A percentile compares a stretch with the other conserved stretches of the same genome.
Evolutionary conservation across 1,140 invertebrate genomes (phyloP).

Genomic region (Ips typographus): DNA sequence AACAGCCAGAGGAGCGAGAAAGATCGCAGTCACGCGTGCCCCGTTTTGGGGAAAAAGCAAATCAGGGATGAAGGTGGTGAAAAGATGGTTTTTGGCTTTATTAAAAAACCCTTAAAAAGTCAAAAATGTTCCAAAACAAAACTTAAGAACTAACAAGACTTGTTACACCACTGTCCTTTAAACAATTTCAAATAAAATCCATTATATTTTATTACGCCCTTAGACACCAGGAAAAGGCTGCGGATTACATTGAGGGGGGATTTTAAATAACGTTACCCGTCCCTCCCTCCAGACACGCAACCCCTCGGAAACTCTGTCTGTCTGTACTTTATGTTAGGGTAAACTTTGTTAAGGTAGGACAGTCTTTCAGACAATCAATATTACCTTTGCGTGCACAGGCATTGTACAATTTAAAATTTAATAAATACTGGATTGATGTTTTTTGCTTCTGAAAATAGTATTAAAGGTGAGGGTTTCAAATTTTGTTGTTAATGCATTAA

Average conservation of each 20-base stretch:
- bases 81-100: too few relatives aligned
- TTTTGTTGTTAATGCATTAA: too few relatives aligned
- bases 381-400: too few relatives aligned
- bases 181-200: not conserved
- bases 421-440: too few relatives aligned
- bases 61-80: not conserved
- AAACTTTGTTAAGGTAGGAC: not conserved
- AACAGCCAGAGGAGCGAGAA: constrained; percentile 1
- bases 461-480: too few relatives aligned
- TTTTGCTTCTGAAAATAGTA: too few relatives aligned
- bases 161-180: not conserved
- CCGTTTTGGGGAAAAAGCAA: not conserved
- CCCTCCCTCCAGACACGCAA: constrained; percentile 18
- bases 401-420: too few relatives aligned
- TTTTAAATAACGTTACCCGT: constrained; percentile 1
- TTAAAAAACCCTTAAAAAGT: too few relatives aligned
- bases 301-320: constrained; percentile 6
- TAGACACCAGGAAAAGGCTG: not conserved
- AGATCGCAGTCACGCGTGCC: not conserved
- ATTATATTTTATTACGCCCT: constrained; percentile 11
- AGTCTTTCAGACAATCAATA: not conserved
- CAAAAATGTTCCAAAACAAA: too few relatives aligned
- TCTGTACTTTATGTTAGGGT: not conserved
- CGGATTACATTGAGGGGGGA: not conserved
- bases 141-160: too few relatives aligned